phyloP scores from a whole-genome alignment of 2,797 vertebrate species.

The Lepilemur septentrionalis region DNA sequence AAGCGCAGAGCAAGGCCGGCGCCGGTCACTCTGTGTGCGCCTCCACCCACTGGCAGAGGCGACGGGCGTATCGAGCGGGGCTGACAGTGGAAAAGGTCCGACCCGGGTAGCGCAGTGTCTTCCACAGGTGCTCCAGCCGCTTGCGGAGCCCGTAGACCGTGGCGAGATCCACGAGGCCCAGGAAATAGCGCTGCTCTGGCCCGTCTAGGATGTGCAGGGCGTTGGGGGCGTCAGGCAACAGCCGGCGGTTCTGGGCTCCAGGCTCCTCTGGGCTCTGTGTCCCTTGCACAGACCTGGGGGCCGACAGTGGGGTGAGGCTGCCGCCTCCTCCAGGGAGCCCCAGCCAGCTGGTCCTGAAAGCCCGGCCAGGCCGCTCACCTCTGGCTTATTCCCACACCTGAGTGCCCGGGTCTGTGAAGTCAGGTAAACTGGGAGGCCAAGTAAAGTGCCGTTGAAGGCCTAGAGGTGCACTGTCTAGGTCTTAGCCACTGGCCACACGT shows the following conservation, averaged over 20 bases:
- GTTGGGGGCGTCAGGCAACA: slow-evolving; percentile 88
- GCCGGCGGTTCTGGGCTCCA: slow-evolving; percentile 87
- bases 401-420: background rate
- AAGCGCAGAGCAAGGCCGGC: background rate
- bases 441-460: background rate
- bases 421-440: background rate
- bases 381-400: background rate
- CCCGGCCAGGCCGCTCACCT: background rate
- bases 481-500: background rate
- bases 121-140: slow-evolving; percentile 91
- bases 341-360: background rate
- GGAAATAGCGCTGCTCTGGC: slow-evolving; percentile 90
- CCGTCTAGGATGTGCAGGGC: slow-evolving; percentile 92
- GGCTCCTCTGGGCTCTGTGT: slow-evolving; percentile 77
- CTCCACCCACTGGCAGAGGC: slow-evolving; percentile 82
- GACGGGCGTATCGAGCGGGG: slow-evolving; percentile 81
- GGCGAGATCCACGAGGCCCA: slow-evolving; percentile 93
- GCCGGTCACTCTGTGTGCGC: slow-evolving; percentile 71
- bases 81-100: slow-evolving; percentile 91
- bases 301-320: background rate
- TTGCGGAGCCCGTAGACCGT: slow-evolving; percentile 91
- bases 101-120: slow-evolving; percentile 88
- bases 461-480: background rate
- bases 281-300: slow-evolving; percentile 86
- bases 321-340: background rate